Evolutionary conservation across 2,113 vertebrate species (phyloP), one percentile per base, ranked within the genome.

Genomic region (Pteronura brasiliensis): DNA sequence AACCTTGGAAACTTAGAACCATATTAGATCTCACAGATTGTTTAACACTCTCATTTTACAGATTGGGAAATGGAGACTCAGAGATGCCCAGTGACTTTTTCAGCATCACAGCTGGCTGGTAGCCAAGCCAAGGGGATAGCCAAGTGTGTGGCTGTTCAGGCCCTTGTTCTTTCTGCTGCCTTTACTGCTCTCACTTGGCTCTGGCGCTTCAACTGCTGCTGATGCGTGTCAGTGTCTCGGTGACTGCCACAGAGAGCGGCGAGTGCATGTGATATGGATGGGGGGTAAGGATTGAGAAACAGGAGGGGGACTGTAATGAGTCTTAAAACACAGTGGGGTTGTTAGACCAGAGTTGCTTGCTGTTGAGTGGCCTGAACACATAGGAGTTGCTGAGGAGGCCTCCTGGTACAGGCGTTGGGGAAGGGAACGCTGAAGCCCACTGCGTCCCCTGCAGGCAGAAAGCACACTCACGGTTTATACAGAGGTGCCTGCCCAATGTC

Each of bases 1-100:
- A 87, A 47, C n/a, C 27, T 69, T 14, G 18, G 34, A 87, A 63
- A 83, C 44, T 95, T 76, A 90, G 42, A 94, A 52, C 47, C n/a
- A 49, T 69, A 44, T 47, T 90, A 25, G 36, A 49, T 47, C 14
- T 85, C 42, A 67, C 6, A 49, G 25, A 8, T 25, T 14, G 6
- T 79, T 49, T 39, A 34, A 15, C 7, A 21, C 12, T 11, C 36
- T 76, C 27, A 67, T 76, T 61, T 65, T 77, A 18, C 6, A 52
- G 65, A 59, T 57, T 49, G 42, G 74, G 39, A 86, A 44, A 15
- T 23, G 25, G 67, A 63, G 31, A 29, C 59, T 23, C 15, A 2
- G 3, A 14, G 76, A 67, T 52, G 25, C 36, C 14, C 65, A 27
- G 39, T 44, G 49, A 27, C 52, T 57, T 88, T 72, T 76, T 67